Evolutionary conservation across 2,113 vertebrate species (phyloP).

Genomic region (Pan paniscus): DNA sequence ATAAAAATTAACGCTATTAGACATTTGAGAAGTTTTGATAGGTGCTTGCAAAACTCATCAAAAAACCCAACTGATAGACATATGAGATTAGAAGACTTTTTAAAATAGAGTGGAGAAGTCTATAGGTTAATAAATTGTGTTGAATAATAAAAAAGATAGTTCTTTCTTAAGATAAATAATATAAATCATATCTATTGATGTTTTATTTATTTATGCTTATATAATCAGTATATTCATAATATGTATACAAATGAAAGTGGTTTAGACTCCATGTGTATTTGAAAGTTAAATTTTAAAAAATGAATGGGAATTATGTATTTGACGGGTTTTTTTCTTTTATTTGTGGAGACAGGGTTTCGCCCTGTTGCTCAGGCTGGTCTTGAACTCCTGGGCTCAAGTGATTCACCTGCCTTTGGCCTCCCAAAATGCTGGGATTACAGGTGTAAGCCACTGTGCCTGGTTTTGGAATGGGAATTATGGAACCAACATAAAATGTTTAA

Average conservation of each 20-base stretch:
- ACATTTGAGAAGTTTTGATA: slow-evolving; percentile 33
- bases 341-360: too few species aligned
- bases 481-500: neutral
- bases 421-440: too few species aligned
- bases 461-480: neutral
- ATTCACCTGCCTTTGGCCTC: too few species aligned
- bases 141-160: slow-evolving; percentile 65
- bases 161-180: slow-evolving; percentile 63
- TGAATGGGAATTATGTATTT: neutral
- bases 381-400: too few species aligned
- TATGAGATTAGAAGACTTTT: slow-evolving; percentile 45
- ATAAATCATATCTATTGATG: slow-evolving; percentile 67
- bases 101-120: slow-evolving; percentile 50
- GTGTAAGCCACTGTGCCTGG: too few species aligned
- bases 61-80: slow-evolving; percentile 41
- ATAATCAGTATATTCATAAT: neutral
- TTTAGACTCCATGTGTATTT: slow-evolving; percentile 14
- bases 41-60: slow-evolving; percentile 38
- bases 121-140: slow-evolving; percentile 70
- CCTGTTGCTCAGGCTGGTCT: too few species aligned
- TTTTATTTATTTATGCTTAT: slow-evolving; percentile 69
- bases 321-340: too few species aligned
- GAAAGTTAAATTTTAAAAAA: slow-evolving; percentile 40
- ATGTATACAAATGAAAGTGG: slow-evolving; percentile 15
- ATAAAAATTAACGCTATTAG: slow-evolving; percentile 36